phyloP scores from a whole-genome alignment of 1,140 invertebrate species.

The Brachionus rubens region DNA sequence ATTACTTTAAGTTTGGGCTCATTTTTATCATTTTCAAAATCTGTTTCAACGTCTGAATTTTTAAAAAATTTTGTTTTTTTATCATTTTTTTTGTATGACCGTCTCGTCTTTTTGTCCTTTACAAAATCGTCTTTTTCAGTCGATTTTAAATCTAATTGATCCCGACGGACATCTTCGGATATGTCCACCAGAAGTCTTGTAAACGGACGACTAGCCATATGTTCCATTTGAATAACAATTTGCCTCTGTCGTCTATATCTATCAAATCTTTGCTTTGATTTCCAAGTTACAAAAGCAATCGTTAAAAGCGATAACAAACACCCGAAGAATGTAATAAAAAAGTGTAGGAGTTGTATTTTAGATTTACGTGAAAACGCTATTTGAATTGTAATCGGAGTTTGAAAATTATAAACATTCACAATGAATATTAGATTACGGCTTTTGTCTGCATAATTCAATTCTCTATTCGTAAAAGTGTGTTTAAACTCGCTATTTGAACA shows the following conservation, averaged over 20 bases:
- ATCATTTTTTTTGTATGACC: slow-evolving; percentile 2
- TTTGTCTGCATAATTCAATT: slow-evolving; percentile 24
- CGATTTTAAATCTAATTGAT: not conserved
- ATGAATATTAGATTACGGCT: slow-evolving; percentile 18
- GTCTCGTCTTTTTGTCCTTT: not conserved
- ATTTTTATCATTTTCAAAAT: not conserved
- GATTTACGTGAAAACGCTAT: slow-evolving; percentile 43
- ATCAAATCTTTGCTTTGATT: slow-evolving; percentile 37
- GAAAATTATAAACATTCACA: slow-evolving; percentile 27
- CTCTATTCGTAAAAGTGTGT: slow-evolving; percentile 7
- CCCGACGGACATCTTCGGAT: not conserved
- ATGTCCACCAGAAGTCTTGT: slow-evolving; percentile 16
- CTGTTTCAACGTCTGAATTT: not conserved
- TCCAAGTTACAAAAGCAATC: slow-evolving; percentile 42
- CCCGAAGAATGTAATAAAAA: slow-evolving; percentile 42
- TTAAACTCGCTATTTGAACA: not conserved
- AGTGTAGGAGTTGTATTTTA: slow-evolving; percentile 29
- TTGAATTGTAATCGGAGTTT: slow-evolving; percentile 19
- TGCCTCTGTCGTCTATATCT: slow-evolving; percentile 41
- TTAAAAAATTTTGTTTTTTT: slow-evolving; percentile 13
- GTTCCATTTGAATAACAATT: slow-evolving; percentile 43
- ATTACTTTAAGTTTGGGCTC: not conserved
- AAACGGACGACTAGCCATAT: slow-evolving; percentile 43
- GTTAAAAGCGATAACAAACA: slow-evolving; percentile 18
- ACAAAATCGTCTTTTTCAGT: not conserved